Base-by-base conservation (phyloP, 2,888 invertebrate species). In the Cancer borealis region DNA sequence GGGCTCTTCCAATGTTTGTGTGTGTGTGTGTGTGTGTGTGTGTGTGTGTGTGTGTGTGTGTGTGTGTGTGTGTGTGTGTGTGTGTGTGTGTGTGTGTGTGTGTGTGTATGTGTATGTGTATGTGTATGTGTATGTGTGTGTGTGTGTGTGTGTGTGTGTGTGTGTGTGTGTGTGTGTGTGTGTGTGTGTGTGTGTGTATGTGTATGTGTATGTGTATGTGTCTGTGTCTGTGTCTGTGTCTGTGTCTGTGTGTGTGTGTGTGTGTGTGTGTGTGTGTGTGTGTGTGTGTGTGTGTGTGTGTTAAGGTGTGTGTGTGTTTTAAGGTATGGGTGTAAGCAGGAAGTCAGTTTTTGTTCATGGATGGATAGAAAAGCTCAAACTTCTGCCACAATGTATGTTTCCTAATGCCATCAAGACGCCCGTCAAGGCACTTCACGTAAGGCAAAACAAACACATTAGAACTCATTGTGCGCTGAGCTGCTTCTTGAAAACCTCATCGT, bases 41-140 rank as follows among this genome's bases (percentile, higher is more conserved):
- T 49, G 49, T 49, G 49, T 49, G 49, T 49, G 6, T n/a, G 30
- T n/a, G 8, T 30, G 84, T 21, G 84, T 8, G 26, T 21, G 26
- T 10, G 5, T 21, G 84, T 79, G 84, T 79, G 5, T 79, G 84
- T 30, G 84, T 79, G 84, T 79, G 84, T 79, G 84, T 79, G 84
- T 79, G 30, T 30, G 17, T 30, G 17, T 49, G 49, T 49, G 49
- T 49, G 49, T 49, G 8, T 79, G 8, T n/a, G 8, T 30, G 49
- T 49, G 49, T 49, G 49, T 49, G 49, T 49, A 4, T 49, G 49
- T 49, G 6, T n/a, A 4, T n/a, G 8, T 30, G 84, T 21, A 6
- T 8, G 26, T 21, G 26, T 10, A 6, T 21, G 84, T 79, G 84
- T 79, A 6, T 79, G 84, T 30, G 84, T 79, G 84, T 79, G 84